These are phyloP conservation scores for Triops cancriformis DNA, from an alignment of 1,140 invertebrate species.

Conservation along the genomic window DNA sequence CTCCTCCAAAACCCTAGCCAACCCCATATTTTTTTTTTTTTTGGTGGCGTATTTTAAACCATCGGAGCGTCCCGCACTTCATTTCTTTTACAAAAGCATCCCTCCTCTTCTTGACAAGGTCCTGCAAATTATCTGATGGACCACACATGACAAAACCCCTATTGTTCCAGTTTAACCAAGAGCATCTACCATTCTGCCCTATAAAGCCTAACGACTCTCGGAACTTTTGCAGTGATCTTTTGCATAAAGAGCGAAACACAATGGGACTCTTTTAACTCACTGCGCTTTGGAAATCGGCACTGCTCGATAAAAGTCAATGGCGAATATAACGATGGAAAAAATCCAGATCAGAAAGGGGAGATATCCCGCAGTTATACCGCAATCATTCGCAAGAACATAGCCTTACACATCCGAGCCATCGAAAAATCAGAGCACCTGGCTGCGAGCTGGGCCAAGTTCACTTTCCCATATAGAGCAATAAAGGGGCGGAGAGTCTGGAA, in stretches of 20 bases:
- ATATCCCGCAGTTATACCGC: background rate
- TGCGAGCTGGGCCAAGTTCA: background rate
- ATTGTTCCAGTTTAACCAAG: constrained; percentile 6
- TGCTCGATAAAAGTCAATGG: background rate
- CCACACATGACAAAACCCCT: constrained; percentile 9
- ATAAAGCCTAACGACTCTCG: background rate
- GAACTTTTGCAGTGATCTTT: background rate
- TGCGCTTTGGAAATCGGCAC: background rate
- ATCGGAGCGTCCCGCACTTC: background rate
- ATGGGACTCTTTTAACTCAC: background rate
- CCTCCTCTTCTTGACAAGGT: background rate
- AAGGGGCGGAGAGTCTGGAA: background rate
- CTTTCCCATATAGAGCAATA: constrained; percentile 5
- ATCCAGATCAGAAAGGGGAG: background rate
- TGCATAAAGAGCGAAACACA: background rate
- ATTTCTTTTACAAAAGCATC: background rate
- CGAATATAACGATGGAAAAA: background rate
- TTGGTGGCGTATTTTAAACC: background rate
- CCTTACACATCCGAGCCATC: background rate
- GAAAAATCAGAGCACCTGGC: background rate
- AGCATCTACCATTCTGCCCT: constrained; percentile 4
- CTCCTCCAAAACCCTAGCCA: background rate
- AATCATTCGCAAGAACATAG: background rate
- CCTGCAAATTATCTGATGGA: constrained; percentile 13
- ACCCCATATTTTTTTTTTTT: background rate